phyloP scores from a whole-genome alignment of 2,113 vertebrate species.

The Hiodon alosoides region DNA sequence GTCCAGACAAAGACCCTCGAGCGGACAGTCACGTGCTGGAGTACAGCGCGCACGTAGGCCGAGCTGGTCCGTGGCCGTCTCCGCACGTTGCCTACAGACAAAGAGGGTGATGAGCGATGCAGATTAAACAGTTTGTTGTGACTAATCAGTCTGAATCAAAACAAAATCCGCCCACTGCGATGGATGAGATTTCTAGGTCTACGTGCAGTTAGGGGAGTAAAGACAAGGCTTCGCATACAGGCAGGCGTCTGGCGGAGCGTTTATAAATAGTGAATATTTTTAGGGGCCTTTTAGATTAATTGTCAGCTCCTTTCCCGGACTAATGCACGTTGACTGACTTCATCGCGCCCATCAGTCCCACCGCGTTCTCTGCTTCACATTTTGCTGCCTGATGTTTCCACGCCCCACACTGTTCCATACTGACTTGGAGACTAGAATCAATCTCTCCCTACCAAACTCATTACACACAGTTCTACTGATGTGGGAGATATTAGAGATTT shows the following conservation, averaged over 20 bases:
- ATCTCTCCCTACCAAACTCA: neutral
- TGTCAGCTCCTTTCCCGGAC: neutral
- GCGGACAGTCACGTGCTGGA: too few relatives aligned
- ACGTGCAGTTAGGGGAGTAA: constrained; percentile 8
- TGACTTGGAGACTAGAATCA: too few relatives aligned
- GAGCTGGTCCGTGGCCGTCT: too few relatives aligned
- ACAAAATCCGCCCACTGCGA: constrained; percentile 5
- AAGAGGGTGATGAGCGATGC: constrained; percentile 3
- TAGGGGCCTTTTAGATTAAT: constrained; percentile 3
- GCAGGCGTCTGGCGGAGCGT: neutral
- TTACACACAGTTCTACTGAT: neutral
- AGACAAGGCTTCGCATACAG: neutral
- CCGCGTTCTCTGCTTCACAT: too few relatives aligned
- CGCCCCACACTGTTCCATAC: too few relatives aligned
- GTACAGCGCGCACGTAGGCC: too few relatives aligned
- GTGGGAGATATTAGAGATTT: neutral
- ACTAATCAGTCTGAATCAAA: constrained; percentile 5
- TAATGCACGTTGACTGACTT: neutral
- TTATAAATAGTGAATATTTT: neutral
- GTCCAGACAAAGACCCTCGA: too few relatives aligned
- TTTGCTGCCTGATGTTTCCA: too few relatives aligned
- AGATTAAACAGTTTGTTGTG: constrained; percentile 15
- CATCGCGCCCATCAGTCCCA: too few relatives aligned
- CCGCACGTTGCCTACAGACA: neutral
- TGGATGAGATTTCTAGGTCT: neutral